Base-by-base conservation (phyloP, 2,113 vertebrate genomes). In the Verasper variegatus region DNA sequence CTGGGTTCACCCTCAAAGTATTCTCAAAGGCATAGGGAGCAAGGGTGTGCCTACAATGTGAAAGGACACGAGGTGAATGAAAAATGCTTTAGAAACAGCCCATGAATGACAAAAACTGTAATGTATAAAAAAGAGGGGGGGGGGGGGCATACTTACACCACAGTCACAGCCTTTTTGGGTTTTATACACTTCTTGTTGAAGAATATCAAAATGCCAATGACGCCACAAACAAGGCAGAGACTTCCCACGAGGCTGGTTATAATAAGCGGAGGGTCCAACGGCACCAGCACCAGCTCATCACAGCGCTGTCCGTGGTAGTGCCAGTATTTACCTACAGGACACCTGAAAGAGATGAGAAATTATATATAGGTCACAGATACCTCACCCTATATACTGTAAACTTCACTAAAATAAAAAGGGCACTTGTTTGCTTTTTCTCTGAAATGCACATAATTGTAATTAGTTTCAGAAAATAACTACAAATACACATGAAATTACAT, bases 111-210 rank as follows among this genome's bases (percentile, higher is more conserved):
- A 60, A 66, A 24, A 40, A 54, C 27, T 9, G 24, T 7, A 7
- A 31, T 31, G 57, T 14, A 23, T 21, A 1, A 57, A 57, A 26
- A 3, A 15, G 5, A 66, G 66, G 10, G 3, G 1, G 7, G 0
- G 65, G 12, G 3, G 1, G 7, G 0, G 71, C 12, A 3, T 58
- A 86, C 96, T 96, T 95, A 96, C 95, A 95, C 93, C 81, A 95
- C 84, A 20, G 95, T 90, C 71, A 93, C 83, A 68, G 87, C 92
- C 91, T 94, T 95, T 92, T 91, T 95, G 88, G 80, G 87, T 74
- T 69, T 81, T 49, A 94, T 69, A 23, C 91, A 94, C 94, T 95
- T 95, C 94, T 95, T 95, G 91, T 95, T 93, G 76, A 95, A 93
- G 82, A 94, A 93, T 82, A 95, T 81, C 78, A 95, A 90, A 86